These are phyloP conservation scores for Ptilodon capucinus DNA, from an alignment of 2,888 invertebrate species.

Conservation along the genomic window DNA sequence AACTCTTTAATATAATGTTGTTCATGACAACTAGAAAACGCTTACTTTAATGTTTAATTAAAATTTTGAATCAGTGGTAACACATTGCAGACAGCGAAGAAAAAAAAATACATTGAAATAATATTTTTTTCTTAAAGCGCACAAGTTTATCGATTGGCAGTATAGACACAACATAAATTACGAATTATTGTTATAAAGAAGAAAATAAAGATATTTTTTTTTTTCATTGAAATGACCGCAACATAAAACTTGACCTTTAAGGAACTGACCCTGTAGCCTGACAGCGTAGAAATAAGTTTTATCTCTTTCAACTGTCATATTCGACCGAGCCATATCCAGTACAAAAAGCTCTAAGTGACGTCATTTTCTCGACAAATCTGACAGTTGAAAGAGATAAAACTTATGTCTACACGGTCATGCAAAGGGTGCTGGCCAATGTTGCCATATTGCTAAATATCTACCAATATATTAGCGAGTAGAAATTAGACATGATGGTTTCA, in stretches of 20 bases:
- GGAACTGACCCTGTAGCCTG: too few species aligned
- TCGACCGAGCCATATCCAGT: too few species aligned
- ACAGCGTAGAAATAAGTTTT: too few species aligned
- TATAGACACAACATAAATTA: conserved; percentile 15
- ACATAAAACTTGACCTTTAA: background rate
- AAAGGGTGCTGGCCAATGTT: too few species aligned
- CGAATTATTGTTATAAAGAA: conserved; percentile 2
- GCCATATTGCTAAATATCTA: background rate
- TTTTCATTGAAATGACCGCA: background rate
- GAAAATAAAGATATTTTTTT: conserved; percentile 3
- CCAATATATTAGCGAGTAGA: background rate
- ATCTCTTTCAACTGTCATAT: too few species aligned
- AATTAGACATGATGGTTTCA: background rate
- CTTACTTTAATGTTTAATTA: background rate
- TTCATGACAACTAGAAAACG: conserved; percentile 11
- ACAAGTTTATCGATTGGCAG: conserved; percentile 18
- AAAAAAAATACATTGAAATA: conserved; percentile 13
- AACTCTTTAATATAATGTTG: background rate
- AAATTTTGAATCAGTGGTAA: conserved; percentile 33
- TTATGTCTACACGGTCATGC: too few species aligned
- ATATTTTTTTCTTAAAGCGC: conserved; percentile 1
- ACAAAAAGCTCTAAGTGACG: too few species aligned
- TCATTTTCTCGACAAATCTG: too few species aligned
- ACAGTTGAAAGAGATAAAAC: too few species aligned
- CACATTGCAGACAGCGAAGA: conserved; percentile 36